These are phyloP conservation scores for Hylaeus volcanicus DNA, from an alignment of 1,140 invertebrate species.

Conservation along the genomic window DNA sequence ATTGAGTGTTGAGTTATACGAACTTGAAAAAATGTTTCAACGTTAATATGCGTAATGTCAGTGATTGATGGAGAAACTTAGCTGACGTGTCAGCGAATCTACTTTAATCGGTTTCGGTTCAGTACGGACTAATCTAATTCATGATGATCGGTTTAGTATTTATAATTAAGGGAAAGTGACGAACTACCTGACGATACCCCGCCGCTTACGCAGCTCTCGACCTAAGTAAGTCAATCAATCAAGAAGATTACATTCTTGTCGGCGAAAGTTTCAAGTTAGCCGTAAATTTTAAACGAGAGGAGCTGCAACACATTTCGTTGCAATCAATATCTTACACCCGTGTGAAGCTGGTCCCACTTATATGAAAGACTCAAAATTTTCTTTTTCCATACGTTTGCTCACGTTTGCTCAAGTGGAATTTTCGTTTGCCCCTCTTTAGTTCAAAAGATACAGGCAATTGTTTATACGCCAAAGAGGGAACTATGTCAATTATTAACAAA, in stretches of 20 bases:
- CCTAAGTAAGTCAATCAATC: constrained; percentile 42
- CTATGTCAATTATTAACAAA: too few species aligned
- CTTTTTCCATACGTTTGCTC: too few species aligned
- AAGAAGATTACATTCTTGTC: constrained; percentile 44
- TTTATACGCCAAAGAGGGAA: too few species aligned
- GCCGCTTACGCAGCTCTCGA: constrained; percentile 38
- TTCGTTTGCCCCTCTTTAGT: too few species aligned
- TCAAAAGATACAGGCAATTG: too few species aligned
- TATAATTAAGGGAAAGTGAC: constrained; percentile 45
- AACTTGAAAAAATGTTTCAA: constrained; percentile 5
- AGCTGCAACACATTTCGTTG: background rate
- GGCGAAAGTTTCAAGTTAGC: constrained; percentile 34
- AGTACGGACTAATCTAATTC: constrained; percentile 31
- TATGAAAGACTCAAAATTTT: too few species aligned
- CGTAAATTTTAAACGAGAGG: constrained; percentile 40
- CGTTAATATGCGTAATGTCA: background rate
- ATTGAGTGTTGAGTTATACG: background rate
- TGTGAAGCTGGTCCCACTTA: too few species aligned
- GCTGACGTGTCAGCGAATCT: constrained; percentile 23
- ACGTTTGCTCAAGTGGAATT: too few species aligned
- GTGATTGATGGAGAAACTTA: constrained; percentile 41
- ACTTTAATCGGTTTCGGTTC: constrained; percentile 34
- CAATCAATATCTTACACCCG: constrained; percentile 20
- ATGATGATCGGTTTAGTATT: constrained; percentile 40
- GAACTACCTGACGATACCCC: constrained; percentile 23